Conservation (phyloP, 2,888 invertebrate species). For the Apoda limacodes region DNA sequence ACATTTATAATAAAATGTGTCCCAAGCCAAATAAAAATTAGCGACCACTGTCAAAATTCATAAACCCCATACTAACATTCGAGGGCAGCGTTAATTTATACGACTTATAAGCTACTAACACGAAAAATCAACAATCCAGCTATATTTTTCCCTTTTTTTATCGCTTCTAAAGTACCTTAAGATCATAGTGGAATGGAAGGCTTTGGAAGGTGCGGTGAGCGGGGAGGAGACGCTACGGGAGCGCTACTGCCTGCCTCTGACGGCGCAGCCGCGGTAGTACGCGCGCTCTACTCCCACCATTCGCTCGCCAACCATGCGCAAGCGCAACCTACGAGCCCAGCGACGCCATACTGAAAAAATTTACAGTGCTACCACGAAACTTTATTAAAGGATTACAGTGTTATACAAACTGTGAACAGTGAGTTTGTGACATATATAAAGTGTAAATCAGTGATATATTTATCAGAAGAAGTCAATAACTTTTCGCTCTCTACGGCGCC, state of each 20-base stretch:
- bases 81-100: constrained; percentile 60
- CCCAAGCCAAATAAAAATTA: too few relatives aligned
- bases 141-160: constrained; percentile 64
- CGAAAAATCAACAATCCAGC: constrained; percentile 61
- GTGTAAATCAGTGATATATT: constrained; percentile 31
- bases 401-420: constrained; percentile 26
- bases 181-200: constrained; percentile 47
- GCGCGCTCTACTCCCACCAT: constrained; percentile 58
- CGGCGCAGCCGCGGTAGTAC: constrained; percentile 54
- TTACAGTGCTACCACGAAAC: constrained; percentile 18
- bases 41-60: constrained; percentile 39
- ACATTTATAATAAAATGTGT: too few relatives aligned
- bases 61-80: constrained; percentile 35
- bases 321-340: constrained; percentile 41
- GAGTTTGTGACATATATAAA: constrained; percentile 21
- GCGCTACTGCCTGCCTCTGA: constrained; percentile 60
- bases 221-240: constrained; percentile 38
- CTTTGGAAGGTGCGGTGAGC: constrained; percentile 33
- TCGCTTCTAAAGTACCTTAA: constrained; percentile 55
- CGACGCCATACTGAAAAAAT: not conserved
- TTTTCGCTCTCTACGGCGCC: constrained; percentile 33
- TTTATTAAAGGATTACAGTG: constrained; percentile 54
- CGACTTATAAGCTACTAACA: constrained; percentile 64
- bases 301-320: constrained; percentile 55
- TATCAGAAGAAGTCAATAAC: constrained; percentile 20